Evolutionary conservation across 2,113 vertebrate genomes (phyloP), one percentile per base, ranked within the genome.

Genomic region (Donacobius atricapilla): DNA sequence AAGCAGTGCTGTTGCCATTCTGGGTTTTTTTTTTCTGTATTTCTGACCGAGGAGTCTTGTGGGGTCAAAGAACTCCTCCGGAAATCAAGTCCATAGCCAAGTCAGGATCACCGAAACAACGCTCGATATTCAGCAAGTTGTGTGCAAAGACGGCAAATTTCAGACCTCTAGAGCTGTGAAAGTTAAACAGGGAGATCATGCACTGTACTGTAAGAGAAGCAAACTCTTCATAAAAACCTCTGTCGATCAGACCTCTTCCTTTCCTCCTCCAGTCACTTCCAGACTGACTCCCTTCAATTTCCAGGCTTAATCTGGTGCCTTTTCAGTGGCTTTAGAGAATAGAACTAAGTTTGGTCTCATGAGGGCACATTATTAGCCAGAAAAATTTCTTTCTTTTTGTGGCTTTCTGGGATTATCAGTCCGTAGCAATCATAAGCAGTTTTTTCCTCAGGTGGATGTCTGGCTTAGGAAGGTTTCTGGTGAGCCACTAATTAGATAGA

Each of bases 401-500:
- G 54, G 25, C 24, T 93, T 79, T 76, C 82, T 92, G 75, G 37
- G 75, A 61, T 94, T 91, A 87, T 83, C 75, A 69, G 45, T 31
- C 23, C 0, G 0, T 31, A 83, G 50, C 33, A 85, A 69, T 77
- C 30, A 57, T 30, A 53, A 69, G 7, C 3, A 39, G 39, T 90
- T 93, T 93, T 94, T 90, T 76, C 30, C 54, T 83, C 22, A 30
- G 42, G 17, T 54, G 44, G 19, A 33, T 83, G 22, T 30, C 51
- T 86, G 81, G 25, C 15, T 83, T 53, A 45, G 15, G 58, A 44
- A 93, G 30, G 77, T 89, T 69, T 93, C 91, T 93, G 64, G 81
- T 95, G 89, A 87, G 13, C 47, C 30, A 48, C n/a, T 75, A 94
- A 87, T 94, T 95, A 66, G 44, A 39, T 7, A 66, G 47, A 91